Percentiles rank a stretch among this genome's conserved stretches.
These are phyloP conservation scores for Rapana venosa DNA, from an alignment of 2,888 invertebrate species.

Conservation along the genomic window DNA sequence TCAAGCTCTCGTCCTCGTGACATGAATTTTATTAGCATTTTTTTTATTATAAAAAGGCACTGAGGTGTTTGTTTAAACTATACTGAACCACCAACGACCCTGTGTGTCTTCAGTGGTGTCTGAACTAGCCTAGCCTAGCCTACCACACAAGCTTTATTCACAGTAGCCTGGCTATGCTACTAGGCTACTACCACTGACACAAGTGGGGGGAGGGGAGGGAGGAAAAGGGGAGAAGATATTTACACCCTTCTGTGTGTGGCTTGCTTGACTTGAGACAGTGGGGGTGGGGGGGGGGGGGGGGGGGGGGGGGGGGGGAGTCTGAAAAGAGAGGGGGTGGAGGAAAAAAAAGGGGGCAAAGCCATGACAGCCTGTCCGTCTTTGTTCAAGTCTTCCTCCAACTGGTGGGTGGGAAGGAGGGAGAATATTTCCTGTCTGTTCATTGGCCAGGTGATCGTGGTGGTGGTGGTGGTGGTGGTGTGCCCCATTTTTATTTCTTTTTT, in stretches of 20 bases:
- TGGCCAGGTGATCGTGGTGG: not conserved
- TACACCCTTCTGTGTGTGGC: not conserved
- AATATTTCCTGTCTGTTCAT: not conserved
- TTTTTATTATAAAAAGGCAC: no score
- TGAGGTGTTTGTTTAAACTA: no score
- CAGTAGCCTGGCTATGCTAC: not conserved
- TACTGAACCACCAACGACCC: no score
- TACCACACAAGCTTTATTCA: constrained; percentile 18
- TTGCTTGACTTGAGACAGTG: not conserved
- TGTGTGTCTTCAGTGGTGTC: no score
- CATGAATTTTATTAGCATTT: no score
- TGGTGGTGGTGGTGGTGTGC: not conserved
- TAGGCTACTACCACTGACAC: not conserved
- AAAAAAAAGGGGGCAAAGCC: not conserved
- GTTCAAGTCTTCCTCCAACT: constrained; percentile 9
- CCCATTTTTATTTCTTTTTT: not conserved
- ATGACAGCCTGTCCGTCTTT: constrained; percentile 24
- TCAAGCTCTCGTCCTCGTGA: no score
- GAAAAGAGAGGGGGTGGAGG: not conserved
- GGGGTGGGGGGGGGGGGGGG: not conserved
- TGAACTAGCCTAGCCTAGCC: no score
- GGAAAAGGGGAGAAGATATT: not conserved
- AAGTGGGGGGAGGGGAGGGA: not conserved
- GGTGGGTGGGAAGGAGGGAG: not conserved
- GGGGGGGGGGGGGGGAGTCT: not conserved